phyloP scores from a whole-genome alignment of 1,140 invertebrate species.

The Drosophila rhopaloa region DNA sequence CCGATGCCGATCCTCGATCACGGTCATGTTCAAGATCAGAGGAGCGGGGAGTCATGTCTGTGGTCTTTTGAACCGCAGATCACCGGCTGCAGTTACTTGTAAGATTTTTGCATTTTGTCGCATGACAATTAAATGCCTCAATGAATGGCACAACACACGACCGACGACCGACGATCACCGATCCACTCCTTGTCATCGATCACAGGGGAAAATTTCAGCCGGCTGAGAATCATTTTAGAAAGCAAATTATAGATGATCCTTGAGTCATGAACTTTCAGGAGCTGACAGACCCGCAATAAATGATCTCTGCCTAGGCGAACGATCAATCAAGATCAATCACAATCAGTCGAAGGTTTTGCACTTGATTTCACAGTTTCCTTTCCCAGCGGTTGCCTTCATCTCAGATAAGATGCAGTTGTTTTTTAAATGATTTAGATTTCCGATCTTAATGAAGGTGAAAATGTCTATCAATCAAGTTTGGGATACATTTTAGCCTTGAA shows the following conservation, averaged over 20 bases:
- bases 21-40: constrained; percentile 50
- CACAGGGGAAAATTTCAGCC: constrained; percentile 55
- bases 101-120: constrained; percentile 74
- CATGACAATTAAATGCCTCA: constrained; percentile 78
- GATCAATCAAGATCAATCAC: constrained; percentile 71
- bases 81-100: constrained; percentile 48
- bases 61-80: constrained; percentile 68
- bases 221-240: constrained; percentile 63
- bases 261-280: constrained; percentile 69
- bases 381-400: constrained; percentile 11
- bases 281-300: constrained; percentile 64
- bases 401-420: constrained; percentile 1
- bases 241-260: constrained; percentile 77
- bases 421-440: background rate
- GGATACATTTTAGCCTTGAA: background rate
- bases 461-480: constrained; percentile 9
- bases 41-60: constrained; percentile 47
- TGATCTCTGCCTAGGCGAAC: constrained; percentile 47
- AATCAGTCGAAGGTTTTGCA: constrained; percentile 46
- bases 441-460: background rate
- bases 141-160: constrained; percentile 60
- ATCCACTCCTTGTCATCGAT: constrained; percentile 62
- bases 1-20: constrained; percentile 44
- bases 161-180: constrained; percentile 47
- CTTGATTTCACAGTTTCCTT: constrained; percentile 54